A percentile compares a stretch with the other conserved stretches of the same genome.
phyloP scores from a whole-genome alignment of 2,888 invertebrate genomes.

The Choristoneura rosaceana region DNA sequence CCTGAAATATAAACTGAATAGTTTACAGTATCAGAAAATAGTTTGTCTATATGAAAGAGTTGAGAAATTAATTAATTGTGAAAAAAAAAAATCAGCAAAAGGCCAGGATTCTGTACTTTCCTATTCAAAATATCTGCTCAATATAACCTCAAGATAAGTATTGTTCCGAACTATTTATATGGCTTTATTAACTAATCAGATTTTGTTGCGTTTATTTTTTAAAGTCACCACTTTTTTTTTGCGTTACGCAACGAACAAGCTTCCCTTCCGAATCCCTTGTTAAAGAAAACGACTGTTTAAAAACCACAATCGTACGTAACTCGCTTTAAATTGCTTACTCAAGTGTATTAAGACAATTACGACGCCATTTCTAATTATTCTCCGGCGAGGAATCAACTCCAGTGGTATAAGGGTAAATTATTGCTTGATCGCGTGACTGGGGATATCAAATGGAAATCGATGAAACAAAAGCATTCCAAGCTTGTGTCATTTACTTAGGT shows the following conservation, averaged over 20 bases:
- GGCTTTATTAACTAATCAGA: too few species aligned
- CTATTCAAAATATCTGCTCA: too few species aligned
- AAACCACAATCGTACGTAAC: slow-evolving; percentile 14
- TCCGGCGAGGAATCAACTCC: slow-evolving; percentile 9
- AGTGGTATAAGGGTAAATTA: slow-evolving; percentile 44
- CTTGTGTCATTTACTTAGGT: slow-evolving; percentile 45
- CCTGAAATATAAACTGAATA: too few species aligned
- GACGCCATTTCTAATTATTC: slow-evolving; percentile 36
- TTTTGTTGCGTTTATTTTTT: neutral
- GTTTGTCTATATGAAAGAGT: too few species aligned
- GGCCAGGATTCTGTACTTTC: too few species aligned
- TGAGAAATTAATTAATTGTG: too few species aligned
- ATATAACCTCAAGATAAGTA: too few species aligned
- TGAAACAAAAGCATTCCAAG: slow-evolving; percentile 50
- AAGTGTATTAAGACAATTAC: slow-evolving; percentile 40
- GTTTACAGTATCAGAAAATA: too few species aligned
- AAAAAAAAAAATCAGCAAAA: too few species aligned
- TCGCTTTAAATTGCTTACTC: slow-evolving; percentile 41
- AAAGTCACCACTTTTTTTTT: neutral
- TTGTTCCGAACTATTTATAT: too few species aligned
- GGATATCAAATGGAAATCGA: slow-evolving; percentile 58
- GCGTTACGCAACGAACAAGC: neutral
- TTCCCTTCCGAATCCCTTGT: neutral
- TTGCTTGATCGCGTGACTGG: slow-evolving; percentile 58
- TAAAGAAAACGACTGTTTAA: neutral